Evolutionary conservation across 1,140 invertebrate species (phyloP).

Genomic region (Lucilia cuprina): DNA sequence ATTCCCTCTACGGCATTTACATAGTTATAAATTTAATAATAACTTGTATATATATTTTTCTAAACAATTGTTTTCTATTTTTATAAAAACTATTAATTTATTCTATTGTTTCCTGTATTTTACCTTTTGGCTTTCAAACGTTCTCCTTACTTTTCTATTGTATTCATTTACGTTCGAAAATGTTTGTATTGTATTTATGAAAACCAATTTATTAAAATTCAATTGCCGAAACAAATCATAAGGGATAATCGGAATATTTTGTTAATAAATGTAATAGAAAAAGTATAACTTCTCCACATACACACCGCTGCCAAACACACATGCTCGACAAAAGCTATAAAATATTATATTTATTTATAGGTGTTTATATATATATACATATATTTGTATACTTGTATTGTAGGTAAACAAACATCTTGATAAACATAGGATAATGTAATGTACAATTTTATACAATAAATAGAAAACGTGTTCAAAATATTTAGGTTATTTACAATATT

Average conservation of each 20-base stretch:
- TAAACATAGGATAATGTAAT: too few relatives aligned
- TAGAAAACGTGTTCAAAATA: not conserved
- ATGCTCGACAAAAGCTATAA: too few relatives aligned
- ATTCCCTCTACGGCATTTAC: too few relatives aligned
- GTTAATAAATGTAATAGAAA: not conserved
- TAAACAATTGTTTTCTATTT: not conserved
- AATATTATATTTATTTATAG: too few relatives aligned
- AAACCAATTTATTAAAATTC: not conserved
- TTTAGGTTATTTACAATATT: not conserved
- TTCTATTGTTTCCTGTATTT: not conserved
- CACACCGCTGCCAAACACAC: not conserved
- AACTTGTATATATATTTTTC: not conserved
- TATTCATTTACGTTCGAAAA: not conserved
- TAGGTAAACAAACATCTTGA: too few relatives aligned
- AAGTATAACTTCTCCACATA: not conserved
- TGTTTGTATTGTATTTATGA: not conserved
- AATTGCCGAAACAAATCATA: not conserved
- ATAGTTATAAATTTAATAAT: too few relatives aligned
- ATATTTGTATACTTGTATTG: too few relatives aligned
- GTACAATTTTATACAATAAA: not conserved
- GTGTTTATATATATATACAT: too few relatives aligned
- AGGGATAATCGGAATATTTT: not conserved
- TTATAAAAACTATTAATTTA: not conserved
- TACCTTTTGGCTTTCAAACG: not conserved
- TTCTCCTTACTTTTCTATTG: not conserved